Evolutionary conservation across 1,140 invertebrate species (phyloP).

Genomic region (Nylanderia fulva): DNA sequence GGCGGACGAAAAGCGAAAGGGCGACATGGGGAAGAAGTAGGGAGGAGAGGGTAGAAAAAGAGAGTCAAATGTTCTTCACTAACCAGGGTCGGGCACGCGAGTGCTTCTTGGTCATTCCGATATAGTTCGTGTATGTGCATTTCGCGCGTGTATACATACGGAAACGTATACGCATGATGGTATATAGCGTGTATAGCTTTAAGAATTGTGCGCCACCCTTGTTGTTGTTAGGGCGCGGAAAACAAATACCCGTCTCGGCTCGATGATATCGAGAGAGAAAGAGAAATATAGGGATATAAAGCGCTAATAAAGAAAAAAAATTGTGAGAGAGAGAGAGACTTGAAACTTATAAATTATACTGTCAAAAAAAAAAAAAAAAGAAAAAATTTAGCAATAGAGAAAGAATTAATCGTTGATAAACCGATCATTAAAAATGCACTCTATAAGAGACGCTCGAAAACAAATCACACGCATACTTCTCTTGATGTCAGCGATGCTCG

Average conservation of each 20-base stretch:
- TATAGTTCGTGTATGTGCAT: background rate
- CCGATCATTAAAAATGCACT: slow-evolving; percentile 22
- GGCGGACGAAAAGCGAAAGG: slow-evolving; percentile 57
- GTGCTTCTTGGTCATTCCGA: slow-evolving; percentile 53
- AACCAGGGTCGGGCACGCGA: slow-evolving; percentile 65
- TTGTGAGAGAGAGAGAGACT: background rate
- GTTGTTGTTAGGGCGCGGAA: slow-evolving; percentile 71
- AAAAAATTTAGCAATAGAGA: background rate
- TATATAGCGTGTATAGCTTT: slow-evolving; percentile 69
- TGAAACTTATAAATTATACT: slow-evolving; percentile 18
- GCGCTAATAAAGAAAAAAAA: background rate
- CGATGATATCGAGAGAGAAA: slow-evolving; percentile 50
- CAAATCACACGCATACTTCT: slow-evolving; percentile 45
- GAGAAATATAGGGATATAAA: slow-evolving; percentile 41
- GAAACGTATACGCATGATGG: slow-evolving; percentile 40
- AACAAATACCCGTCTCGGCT: slow-evolving; percentile 75
- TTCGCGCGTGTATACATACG: slow-evolving; percentile 42
- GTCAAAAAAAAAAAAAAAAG: background rate
- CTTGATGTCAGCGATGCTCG: slow-evolving; percentile 20
- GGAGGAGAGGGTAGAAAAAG: background rate
- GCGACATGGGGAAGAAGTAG: slow-evolving; percentile 6
- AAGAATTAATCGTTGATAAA: background rate
- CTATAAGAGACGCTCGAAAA: background rate
- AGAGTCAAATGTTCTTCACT: slow-evolving; percentile 80
- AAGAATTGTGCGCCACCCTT: slow-evolving; percentile 71